Evolutionary conservation across 2,113 vertebrate species (phyloP).

Genomic region (Suricata suricatta): DNA sequence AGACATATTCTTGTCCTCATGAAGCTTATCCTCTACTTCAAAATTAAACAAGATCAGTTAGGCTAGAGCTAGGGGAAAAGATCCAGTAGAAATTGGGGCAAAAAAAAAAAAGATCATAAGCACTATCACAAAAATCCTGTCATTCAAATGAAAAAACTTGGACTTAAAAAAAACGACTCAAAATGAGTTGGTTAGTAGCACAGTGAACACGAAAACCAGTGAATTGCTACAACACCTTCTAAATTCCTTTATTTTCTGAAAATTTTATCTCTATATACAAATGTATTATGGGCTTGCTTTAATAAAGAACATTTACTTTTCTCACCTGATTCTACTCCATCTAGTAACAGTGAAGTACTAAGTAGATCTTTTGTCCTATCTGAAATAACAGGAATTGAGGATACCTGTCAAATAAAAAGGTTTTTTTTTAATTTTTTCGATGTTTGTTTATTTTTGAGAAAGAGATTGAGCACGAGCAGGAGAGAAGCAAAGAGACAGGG

Average conservation of each 20-base stretch:
- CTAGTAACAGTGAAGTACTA: conserved; percentile 82
- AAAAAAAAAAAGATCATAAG: neutral
- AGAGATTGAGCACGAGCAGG: too few relatives aligned
- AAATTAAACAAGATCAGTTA: neutral
- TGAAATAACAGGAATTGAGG: conserved; percentile 79
- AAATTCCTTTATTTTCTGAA: neutral
- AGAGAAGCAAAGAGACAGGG: too few relatives aligned
- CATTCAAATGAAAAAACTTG: neutral
- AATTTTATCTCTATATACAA: neutral
- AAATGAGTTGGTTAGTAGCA: neutral
- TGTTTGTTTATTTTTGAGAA: too few relatives aligned
- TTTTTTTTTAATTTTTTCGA: neutral
- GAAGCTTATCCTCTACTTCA: neutral
- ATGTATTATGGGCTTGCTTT: neutral
- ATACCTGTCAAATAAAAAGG: conserved; percentile 77
- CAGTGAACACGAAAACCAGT: neutral
- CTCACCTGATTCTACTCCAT: conserved; percentile 89
- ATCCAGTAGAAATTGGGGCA: neutral
- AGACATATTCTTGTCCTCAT: neutral
- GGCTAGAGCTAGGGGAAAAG: neutral
- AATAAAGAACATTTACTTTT: neutral
- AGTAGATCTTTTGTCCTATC: conserved; percentile 78
- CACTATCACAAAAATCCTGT: neutral
- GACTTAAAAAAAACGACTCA: neutral
- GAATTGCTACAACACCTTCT: neutral